Evolutionary conservation across 2,888 invertebrate species (phyloP), one percentile per base, ranked within the genome.

Genomic region (Lithosia quadra): DNA sequence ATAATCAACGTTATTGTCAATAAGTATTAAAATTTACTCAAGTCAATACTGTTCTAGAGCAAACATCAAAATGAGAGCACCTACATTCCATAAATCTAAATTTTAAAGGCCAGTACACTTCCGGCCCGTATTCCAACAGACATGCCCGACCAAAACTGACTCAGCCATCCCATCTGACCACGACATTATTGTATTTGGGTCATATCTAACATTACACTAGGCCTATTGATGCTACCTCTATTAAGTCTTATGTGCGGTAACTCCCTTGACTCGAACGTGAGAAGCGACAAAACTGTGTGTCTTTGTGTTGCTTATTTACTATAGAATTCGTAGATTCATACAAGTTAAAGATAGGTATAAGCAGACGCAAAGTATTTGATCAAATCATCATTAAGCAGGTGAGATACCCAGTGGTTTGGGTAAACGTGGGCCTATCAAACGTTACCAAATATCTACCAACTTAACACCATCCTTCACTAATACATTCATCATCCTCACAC

Each of bases 21-120:
- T 49, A n/a, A n/a, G n/a, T n/a, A n/a, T 49, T 49, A 49, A 49
- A 49, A 1, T n/a, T n/a, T n/a, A 9, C n/a, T 49, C 5, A n/a
- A 18, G n/a, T 49, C n/a, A 49, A 49, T 49, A n/a, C 43, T n/a
- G 49, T 49, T 49, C n/a, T 49, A 49, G n/a, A 49, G 18, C 49
- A 49, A 49, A 49, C n/a, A 49, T 49, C n/a, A 49, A 49, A 49
- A 49, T 18, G 49, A n/a, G 49, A 18, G 49, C 49, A 49, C 49
- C 49, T 49, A 49, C 49, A 49, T 49, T 49, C n/a, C 49, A 49
- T 49, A 49, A 49, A 49, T 49, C 49, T 49, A n/a, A 49, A 49
- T 49, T 49, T 49, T 49, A n/a, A n/a, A 49, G 18, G n/a, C 18
- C 7, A 2, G 18, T 49, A 49, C 49, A 49, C 49, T 49, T 49